phyloP scores from a whole-genome alignment of 2,888 invertebrate genomes.

The Melieria picta region DNA sequence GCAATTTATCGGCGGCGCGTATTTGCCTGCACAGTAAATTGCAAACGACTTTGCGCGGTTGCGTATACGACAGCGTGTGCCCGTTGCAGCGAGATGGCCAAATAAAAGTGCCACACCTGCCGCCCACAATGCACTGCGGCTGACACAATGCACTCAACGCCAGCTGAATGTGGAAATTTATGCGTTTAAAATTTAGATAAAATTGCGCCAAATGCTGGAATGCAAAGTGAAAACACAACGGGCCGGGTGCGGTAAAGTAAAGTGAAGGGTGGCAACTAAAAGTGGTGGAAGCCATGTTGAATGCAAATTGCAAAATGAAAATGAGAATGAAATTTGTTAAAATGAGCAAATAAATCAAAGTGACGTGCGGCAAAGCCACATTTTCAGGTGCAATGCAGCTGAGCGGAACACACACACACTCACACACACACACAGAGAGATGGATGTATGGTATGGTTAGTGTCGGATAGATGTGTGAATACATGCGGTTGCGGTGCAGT shows the following conservation, averaged over 20 bases:
- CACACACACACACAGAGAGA: slow-evolving; percentile 1
- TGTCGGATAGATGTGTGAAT: too few relatives aligned
- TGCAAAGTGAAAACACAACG: neutral
- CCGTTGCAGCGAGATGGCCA: too few relatives aligned
- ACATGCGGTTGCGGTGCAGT: too few relatives aligned
- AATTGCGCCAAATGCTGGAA: neutral
- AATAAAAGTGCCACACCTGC: too few relatives aligned
- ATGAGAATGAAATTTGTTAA: slow-evolving; percentile 16
- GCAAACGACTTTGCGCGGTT: too few relatives aligned
- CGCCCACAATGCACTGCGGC: too few relatives aligned
- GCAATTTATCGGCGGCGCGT: too few relatives aligned
- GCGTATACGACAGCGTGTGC: too few relatives aligned
- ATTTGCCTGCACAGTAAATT: too few relatives aligned
- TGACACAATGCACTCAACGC: too few relatives aligned
- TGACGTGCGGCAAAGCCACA: neutral
- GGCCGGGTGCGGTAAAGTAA: too few relatives aligned
- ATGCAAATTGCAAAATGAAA: neutral
- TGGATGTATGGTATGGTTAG: neutral
- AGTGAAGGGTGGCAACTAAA: too few relatives aligned
- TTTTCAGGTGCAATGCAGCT: neutral
- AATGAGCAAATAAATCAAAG: slow-evolving; percentile 27
- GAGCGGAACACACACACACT: neutral
- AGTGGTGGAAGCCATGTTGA: neutral
- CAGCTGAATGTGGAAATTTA: neutral
- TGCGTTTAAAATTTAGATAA: neutral